Percentiles rank a stretch among this genome's conserved stretches.
phyloP scores from a whole-genome alignment of 1,140 invertebrate species.

The Nebria ingens region DNA sequence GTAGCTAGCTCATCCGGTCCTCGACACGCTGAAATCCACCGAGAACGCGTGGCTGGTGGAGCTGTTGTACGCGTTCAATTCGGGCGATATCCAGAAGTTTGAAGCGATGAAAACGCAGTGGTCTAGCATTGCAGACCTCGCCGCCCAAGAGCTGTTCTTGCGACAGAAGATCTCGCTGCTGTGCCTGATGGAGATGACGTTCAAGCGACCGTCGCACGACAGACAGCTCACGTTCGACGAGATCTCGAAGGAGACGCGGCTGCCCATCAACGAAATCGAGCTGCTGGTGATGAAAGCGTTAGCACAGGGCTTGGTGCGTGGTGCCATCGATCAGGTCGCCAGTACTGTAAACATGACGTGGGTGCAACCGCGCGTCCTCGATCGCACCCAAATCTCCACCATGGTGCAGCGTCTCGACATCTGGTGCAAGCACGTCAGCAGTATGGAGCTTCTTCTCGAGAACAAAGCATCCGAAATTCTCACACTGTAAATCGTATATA shows the following conservation, averaged over 20 bases:
- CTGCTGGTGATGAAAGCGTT: slow-evolving; percentile 96
- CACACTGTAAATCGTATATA: slow-evolving; percentile 46
- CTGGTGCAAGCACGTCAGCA: slow-evolving; percentile 74
- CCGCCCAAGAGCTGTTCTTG: slow-evolving; percentile 72
- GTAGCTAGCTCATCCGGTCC: slow-evolving; percentile 84
- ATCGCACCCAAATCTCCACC: slow-evolving; percentile 57
- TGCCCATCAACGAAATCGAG: slow-evolving; percentile 82
- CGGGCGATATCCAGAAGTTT: slow-evolving; percentile 78
- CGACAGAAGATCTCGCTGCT: slow-evolving; percentile 89
- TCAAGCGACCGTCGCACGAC: slow-evolving; percentile 58
- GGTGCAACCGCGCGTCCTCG: slow-evolving; percentile 85
- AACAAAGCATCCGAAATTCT: slow-evolving; percentile 75
- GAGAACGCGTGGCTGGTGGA: slow-evolving; percentile 83
- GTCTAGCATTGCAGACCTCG: slow-evolving; percentile 77
- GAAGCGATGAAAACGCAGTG: slow-evolving; percentile 72
- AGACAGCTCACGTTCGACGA: slow-evolving; percentile 81
- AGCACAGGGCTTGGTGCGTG: slow-evolving; percentile 86
- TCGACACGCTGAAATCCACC: slow-evolving; percentile 74
- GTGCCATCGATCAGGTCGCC: slow-evolving; percentile 85
- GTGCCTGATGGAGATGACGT: slow-evolving; percentile 93
- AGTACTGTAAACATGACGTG: slow-evolving; percentile 72
- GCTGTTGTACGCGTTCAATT: slow-evolving; percentile 85
- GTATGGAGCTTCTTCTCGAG: slow-evolving; percentile 73
- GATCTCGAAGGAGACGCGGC: slow-evolving; percentile 74
- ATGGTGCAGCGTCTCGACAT: slow-evolving; percentile 70